phyloP scores from a whole-genome alignment of 2,113 vertebrate genomes.

The Tachysurus fulvidraco region DNA sequence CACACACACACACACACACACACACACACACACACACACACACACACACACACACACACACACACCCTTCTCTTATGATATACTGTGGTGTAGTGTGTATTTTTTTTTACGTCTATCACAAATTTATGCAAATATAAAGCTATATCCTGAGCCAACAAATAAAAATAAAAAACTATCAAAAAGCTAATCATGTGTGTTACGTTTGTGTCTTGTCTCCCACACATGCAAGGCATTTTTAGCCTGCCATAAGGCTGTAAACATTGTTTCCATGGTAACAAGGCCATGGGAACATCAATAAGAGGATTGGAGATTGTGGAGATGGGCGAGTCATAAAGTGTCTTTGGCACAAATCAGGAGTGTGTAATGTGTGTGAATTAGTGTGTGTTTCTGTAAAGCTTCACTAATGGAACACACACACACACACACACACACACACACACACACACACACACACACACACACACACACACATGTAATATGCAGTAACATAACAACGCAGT shows the following conservation, averaged over 20 bases:
- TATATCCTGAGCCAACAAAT: neutral
- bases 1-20: neutral
- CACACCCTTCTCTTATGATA: neutral
- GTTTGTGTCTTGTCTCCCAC: neutral
- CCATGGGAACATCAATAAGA: constrained; percentile 72
- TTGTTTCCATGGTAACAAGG: constrained; percentile 76
- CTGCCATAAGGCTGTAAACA: constrained; percentile 73
- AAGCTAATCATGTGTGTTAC: neutral
- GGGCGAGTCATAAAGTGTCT: constrained; percentile 58
- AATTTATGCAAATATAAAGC: neutral
- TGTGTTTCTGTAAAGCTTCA: neutral
- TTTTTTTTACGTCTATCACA: neutral
- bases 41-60: too few relatives aligned
- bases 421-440: constrained; percentile 1
- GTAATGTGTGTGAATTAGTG: neutral
- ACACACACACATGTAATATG: neutral
- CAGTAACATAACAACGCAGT: neutral
- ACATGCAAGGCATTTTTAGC: constrained; percentile 69
- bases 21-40: neutral
- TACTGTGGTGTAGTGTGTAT: neutral
- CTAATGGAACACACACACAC: constrained; percentile 1
- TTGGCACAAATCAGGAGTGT: neutral
- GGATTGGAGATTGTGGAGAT: constrained; percentile 72
- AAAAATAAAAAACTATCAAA: neutral
- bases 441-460: neutral